Evolutionary conservation across 2,888 invertebrate species (phyloP).

Genomic region (Cephus rjabovi): DNA sequence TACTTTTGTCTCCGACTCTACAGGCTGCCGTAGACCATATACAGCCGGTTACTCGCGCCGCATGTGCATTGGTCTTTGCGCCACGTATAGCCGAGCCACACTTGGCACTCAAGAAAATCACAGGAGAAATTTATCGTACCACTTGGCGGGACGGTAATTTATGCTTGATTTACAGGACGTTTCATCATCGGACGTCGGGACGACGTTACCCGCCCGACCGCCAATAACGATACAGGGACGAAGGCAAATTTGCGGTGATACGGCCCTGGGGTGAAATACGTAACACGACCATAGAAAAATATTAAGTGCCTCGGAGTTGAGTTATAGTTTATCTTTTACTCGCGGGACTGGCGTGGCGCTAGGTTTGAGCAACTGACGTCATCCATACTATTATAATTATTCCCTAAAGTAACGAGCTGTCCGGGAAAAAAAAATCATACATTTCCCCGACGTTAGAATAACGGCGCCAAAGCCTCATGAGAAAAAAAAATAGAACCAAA

Average conservation of each 20-base stretch:
- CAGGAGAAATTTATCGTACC: not conserved
- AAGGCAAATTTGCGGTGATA: not conserved
- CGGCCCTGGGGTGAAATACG: not conserved
- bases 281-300: not conserved
- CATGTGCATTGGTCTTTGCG: not conserved
- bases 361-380: not conserved
- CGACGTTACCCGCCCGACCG: not conserved
- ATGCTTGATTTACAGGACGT: not conserved
- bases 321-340: not conserved
- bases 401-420: not conserved
- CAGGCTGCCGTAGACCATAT: not conserved
- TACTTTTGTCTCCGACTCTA: not conserved
- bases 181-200: not conserved
- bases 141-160: not conserved
- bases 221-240: not conserved
- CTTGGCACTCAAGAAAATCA: not conserved
- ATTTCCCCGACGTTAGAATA: not conserved
- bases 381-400: not conserved
- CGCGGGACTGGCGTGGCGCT: not conserved
- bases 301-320: not conserved
- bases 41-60: not conserved
- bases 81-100: not conserved
- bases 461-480: no score
- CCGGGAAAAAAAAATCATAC: not conserved
- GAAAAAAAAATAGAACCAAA: no score